Conservation (phyloP, 2,888 invertebrate genomes). For the Idaea biselata region DNA sequence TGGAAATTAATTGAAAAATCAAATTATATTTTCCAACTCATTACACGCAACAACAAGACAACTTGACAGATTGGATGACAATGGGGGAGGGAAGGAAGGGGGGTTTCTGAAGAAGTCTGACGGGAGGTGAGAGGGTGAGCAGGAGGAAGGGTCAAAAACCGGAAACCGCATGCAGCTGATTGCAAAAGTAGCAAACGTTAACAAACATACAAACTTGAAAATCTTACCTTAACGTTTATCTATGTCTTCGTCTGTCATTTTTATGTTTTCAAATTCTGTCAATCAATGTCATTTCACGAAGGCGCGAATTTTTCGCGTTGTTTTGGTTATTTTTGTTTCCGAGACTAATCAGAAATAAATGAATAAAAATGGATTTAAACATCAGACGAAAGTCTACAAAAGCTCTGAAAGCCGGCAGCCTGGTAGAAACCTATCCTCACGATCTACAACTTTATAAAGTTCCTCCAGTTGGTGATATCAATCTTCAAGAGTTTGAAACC, state of each 20-base stretch:
- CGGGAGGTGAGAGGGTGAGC: not conserved
- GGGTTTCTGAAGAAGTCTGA: not conserved
- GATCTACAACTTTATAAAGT: conserved; percentile 89
- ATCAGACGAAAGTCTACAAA: conserved; percentile 68
- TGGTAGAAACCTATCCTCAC: conserved; percentile 83
- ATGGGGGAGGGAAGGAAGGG: not conserved
- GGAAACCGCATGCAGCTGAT: not conserved
- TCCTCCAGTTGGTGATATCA: conserved; percentile 87
- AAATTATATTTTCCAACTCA: conserved; percentile 38
- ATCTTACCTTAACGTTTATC: not conserved
- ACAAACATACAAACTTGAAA: not conserved
- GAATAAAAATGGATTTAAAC: conserved; percentile 64
- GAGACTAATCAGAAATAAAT: not conserved
- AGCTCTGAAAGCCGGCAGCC: conserved; percentile 56
- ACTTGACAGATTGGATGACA: conserved; percentile 30
- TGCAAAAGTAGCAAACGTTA: not conserved
- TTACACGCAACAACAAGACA: conserved; percentile 41
- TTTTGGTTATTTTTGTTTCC: not conserved
- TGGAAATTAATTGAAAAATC: conserved; percentile 38
- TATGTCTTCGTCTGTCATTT: not conserved
- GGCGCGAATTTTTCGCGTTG: not conserved
- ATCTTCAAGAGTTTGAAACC: conserved; percentile 92
- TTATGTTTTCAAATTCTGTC: not conserved
- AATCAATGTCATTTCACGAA: not conserved
- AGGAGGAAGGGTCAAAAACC: not conserved